Percentiles rank a stretch among this genome's conserved stretches.
Conservation (phyloP, 2,797 vertebrate genomes). For the Dromococcyx pavoninus region DNA sequence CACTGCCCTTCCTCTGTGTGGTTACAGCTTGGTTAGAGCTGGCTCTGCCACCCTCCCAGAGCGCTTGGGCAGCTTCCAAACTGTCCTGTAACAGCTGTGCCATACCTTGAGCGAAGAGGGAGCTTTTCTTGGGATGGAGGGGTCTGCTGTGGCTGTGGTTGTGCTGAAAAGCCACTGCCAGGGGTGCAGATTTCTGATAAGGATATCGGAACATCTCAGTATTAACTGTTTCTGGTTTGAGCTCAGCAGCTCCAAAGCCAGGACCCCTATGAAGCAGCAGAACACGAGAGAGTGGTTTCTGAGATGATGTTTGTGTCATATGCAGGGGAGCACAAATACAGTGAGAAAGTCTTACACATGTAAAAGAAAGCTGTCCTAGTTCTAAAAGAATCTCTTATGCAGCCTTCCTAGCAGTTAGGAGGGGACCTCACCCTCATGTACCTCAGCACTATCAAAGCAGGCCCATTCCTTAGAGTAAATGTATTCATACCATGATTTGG, state of each 20-base stretch:
- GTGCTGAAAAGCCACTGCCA: background rate
- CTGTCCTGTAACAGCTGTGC: background rate
- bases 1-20: background rate
- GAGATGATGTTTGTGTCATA: background rate
- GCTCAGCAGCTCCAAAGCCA: background rate
- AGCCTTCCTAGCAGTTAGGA: background rate
- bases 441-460: background rate
- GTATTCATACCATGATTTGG: background rate
- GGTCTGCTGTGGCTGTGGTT: background rate
- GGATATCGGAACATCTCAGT: background rate
- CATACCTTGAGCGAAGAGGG: background rate
- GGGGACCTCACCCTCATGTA: background rate
- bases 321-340: background rate
- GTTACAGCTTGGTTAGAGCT: background rate
- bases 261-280: background rate
- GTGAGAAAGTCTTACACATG: background rate
- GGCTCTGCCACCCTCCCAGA: rapidly evolving
- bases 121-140: background rate
- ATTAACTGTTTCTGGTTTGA: background rate
- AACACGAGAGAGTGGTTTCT: background rate
- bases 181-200: background rate
- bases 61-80: background rate
- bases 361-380: background rate
- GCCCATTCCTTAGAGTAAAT: background rate
- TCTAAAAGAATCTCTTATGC: background rate